Evolutionary conservation across 2,797 vertebrate genomes (phyloP), one percentile per base, ranked within the genome.

Genomic region (Graptemys geographica): DNA sequence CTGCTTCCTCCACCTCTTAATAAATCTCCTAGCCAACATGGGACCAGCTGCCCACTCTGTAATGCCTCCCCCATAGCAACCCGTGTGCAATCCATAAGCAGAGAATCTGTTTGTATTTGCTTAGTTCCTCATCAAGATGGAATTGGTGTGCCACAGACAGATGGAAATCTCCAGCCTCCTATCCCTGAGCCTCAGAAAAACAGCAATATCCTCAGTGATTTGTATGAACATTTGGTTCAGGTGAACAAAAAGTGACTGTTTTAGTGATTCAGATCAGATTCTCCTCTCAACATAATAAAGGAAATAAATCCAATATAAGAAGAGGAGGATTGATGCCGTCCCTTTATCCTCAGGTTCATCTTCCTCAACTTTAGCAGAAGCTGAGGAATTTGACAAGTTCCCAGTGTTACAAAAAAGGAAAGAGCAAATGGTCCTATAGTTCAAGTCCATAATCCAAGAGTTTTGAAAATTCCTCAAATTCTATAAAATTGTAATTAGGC

Each of bases 121-220:
- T 94, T 96, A 91, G 84, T 90, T 89, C 90, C 91, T 95, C 91
- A 83, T 96, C 95, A 96, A 96, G 87, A 88, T 94, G 93, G 90
- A 97, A 95, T 96, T 23, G 16, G 81, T 11, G 6, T 92, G 95
- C 57, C 44, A 31, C 59, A 86, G 94, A 93, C 91, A 97, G 95
- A 90, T 95, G 95, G 88, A 95, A 95, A 92, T 81, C 81, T 95
- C 9, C 11, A 93, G 74, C 88, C 93, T 95, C 62, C 23, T 90
- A 87, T 84, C 89, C 4, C 0, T 4, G 28, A 87, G 86, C 76
- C 69, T 81, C 65, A 89, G 55, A 55, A 49, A 81, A 78, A 23
- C 72, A 92, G 18, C 28, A 0, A 3, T 83, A 62, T 90, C 92
- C 53, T 95, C 41, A 8, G 79, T 95, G 95, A 88, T 78, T 94